These are phyloP conservation scores for Stomorhina lunata DNA, from an alignment of 2,888 invertebrate genomes.

Conservation along the genomic window DNA sequence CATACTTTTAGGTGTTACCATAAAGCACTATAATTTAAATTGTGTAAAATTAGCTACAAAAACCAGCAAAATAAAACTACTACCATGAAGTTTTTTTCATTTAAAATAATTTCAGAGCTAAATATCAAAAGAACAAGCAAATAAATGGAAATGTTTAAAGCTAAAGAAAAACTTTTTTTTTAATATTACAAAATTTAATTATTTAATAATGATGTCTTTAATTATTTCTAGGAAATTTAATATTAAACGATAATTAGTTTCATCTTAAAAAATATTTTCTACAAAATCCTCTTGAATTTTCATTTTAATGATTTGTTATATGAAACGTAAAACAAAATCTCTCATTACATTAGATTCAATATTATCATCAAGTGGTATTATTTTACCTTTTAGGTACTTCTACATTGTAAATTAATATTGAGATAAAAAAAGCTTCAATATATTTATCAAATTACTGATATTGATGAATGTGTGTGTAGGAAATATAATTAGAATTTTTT, in stretches of 20 bases:
- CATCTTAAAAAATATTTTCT: background rate
- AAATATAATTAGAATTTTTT: constrained; percentile 21
- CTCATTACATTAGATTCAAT: background rate
- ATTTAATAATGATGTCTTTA: too few species aligned
- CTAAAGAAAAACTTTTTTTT: too few species aligned
- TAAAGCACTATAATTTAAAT: constrained; percentile 68
- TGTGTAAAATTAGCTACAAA: constrained; percentile 62
- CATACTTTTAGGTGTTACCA: constrained; percentile 70
- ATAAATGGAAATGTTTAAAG: background rate
- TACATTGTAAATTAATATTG: background rate
- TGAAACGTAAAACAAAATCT: background rate
- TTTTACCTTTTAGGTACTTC: constrained; percentile 11
- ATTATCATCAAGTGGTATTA: constrained; percentile 17
- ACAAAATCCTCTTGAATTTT: background rate
- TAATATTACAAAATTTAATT: too few species aligned
- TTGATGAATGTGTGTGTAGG: background rate
- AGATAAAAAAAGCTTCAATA: background rate
- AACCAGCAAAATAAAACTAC: constrained; percentile 27
- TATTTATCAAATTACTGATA: background rate
- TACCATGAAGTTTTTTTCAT: background rate
- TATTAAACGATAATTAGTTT: too few species aligned
- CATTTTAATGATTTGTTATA: background rate
- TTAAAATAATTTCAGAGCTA: constrained; percentile 27
- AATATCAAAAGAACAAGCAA: constrained; percentile 24
- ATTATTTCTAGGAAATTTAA: too few species aligned